These are phyloP conservation scores for Sylvia borin DNA, from an alignment of 2,797 vertebrate genomes.

Conservation along the genomic window DNA sequence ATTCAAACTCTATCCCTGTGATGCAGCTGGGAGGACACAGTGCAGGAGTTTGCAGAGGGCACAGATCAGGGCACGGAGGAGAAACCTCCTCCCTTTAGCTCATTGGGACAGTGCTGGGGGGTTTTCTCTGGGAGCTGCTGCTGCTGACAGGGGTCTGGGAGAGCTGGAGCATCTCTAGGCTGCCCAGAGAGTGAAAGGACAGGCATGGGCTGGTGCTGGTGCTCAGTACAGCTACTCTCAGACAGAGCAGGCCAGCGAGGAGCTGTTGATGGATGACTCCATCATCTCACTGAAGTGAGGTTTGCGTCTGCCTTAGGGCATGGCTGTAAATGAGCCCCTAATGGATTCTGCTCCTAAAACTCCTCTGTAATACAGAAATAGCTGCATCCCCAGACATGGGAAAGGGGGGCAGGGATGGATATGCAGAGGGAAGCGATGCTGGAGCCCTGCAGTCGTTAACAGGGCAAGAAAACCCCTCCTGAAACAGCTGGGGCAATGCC, in stretches of 20 bases:
- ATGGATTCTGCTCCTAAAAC: conserved; percentile 60
- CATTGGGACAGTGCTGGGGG: fast-evolving
- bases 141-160: neutral
- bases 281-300: conserved; percentile 35
- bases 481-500: neutral
- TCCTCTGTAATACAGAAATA: conserved; percentile 46
- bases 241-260: neutral
- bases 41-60: neutral
- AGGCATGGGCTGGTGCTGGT: neutral
- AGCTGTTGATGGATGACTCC: conserved; percentile 60
- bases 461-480: neutral
- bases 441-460: neutral
- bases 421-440: neutral
- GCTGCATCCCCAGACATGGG: neutral
- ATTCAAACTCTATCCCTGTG: neutral
- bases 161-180: neutral
- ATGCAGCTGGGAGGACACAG: neutral
- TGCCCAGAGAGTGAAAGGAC: neutral
- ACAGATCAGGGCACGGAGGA: neutral
- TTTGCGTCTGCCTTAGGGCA: conserved; percentile 44
- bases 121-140: neutral
- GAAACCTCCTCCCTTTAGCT: neutral
- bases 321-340: conserved; percentile 60
- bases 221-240: neutral
- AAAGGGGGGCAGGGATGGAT: neutral